Conservation (phyloP, 2,797 vertebrate genomes). For the Ataeniobius toweri region DNA sequence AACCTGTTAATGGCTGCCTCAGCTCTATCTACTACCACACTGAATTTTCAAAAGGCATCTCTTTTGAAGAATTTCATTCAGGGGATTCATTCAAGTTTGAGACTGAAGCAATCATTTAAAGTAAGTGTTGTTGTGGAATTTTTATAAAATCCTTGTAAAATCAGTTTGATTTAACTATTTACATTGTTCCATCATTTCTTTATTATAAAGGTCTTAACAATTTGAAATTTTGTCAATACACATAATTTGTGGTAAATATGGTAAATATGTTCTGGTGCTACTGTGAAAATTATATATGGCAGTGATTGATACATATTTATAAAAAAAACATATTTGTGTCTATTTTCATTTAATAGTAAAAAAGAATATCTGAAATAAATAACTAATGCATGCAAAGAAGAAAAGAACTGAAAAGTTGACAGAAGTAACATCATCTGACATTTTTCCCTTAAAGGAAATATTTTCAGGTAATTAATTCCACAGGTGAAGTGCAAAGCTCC, state of each 20-base stretch:
- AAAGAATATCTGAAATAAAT: neutral
- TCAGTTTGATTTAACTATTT: no score
- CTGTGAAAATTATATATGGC: neutral
- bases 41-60: no score
- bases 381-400: neutral
- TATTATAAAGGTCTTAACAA: neutral
- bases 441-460: neutral
- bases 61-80: no score
- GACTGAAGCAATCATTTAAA: no score
- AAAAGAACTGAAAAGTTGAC: neutral
- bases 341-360: no score
- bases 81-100: no score
- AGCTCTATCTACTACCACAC: no score
- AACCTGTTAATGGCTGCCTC: no score
- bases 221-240: neutral
- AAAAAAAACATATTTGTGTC: no score
- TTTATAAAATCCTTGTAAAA: no score
- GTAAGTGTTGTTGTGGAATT: no score
- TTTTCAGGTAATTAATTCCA: neutral
- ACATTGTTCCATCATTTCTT: neutral
- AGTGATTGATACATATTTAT: neutral
- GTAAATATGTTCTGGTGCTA: neutral
- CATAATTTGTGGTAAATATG: no score
- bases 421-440: neutral
- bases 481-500: conserved; percentile 6